Evolutionary conservation across 2,888 invertebrate genomes (phyloP).

Genomic region (Himalopsyche japonica): DNA sequence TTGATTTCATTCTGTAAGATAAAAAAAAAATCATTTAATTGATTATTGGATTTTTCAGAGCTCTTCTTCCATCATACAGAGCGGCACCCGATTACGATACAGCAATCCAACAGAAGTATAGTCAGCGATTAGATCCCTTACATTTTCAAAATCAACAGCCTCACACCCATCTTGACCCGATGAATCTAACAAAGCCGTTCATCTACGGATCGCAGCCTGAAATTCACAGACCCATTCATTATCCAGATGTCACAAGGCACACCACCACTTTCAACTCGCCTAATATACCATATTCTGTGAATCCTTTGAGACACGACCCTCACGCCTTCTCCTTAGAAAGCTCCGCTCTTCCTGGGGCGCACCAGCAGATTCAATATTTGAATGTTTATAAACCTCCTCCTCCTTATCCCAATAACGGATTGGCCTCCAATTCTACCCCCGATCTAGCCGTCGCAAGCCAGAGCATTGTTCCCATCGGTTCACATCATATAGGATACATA

Average conservation of each 20-base stretch:
- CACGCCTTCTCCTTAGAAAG: conserved; percentile 43
- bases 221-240: conserved; percentile 65
- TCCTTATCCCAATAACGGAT: conserved; percentile 76
- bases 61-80: conserved; percentile 81
- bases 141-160: conserved; percentile 52
- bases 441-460: conserved; percentile 78
- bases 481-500: conserved; percentile 56
- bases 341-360: conserved; percentile 51
- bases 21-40: conserved; percentile 46
- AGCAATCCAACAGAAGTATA: conserved; percentile 84
- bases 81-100: conserved; percentile 96
- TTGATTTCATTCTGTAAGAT: neutral
- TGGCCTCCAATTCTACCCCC: conserved; percentile 83
- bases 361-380: conserved; percentile 61
- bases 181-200: conserved; percentile 49
- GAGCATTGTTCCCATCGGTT: conserved; percentile 48
- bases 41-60: conserved; percentile 55
- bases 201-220: conserved; percentile 76
- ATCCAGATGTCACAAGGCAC: conserved; percentile 69
- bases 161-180: conserved; percentile 43
- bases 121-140: conserved; percentile 55
- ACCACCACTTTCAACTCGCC: conserved; percentile 47
- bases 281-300: conserved; percentile 47
- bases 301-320: conserved; percentile 48
- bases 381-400: conserved; percentile 83